Evolutionary conservation across 2,888 invertebrate species (phyloP), one percentile per base, ranked within the genome.

Genomic region (Ditylenchus weischeri): DNA sequence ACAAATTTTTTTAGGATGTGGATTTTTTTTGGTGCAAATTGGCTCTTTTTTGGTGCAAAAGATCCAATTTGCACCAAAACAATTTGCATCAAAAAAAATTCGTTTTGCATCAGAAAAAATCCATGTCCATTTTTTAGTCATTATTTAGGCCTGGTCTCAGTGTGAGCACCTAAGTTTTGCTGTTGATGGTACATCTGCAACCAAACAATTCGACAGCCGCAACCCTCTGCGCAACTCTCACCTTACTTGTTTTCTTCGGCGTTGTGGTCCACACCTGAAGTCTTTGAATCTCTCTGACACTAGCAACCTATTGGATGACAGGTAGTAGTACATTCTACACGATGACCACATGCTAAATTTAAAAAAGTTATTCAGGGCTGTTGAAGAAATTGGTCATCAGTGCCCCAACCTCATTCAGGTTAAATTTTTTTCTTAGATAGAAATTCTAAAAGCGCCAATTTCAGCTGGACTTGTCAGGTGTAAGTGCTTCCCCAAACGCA

Each of bases 401-500:
- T 82, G 82, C 65, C 80, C 78, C 6, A 70, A 76, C 50, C 69
- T 82, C 23, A 62, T 66, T 10, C 72, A 74, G 50, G 71, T 76
- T 21, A 51, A 64, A 18, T 64, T 11, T 47, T 43, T 43, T 43
- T 13, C 5, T 43, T 43, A n/a, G n/a, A n/a, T 15, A 43, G 2
- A 43, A 43, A 10, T 43, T 65, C 21, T 21, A 18, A 47, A 48
- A 58, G 15, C 19, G 43, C 15, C 47, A 23, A 10, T 58, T 73
- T 57, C 62, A 79, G 73, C 68, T 80, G 23, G 79, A 81, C 65
- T 72, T 81, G 15, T 74, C 76, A n/a, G 79, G 80, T n/a, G 72
- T 78, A n/a, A 71, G 68, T 54, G 76, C 79, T 18, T 65, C 70
- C 8, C 71, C 75, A 36, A 72, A 75, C 49, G 75, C 76, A 4